Conservation (phyloP, 2,888 invertebrate genomes). For the Norana najaformis region DNA sequence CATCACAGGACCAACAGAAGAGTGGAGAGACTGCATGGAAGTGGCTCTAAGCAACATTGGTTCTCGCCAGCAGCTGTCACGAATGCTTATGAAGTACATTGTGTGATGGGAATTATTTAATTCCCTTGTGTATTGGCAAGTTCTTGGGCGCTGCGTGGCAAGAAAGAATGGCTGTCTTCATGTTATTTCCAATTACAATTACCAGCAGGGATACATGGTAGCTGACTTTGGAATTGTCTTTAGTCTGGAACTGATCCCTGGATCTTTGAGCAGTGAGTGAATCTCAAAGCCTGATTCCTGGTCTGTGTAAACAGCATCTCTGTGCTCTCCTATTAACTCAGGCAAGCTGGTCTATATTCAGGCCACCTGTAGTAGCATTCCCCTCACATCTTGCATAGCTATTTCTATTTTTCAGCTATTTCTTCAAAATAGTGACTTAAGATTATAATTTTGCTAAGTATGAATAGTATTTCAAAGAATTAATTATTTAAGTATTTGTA, state of each 20-base stretch:
- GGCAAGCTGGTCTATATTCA: neutral
- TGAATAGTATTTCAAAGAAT: neutral
- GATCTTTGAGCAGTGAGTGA: neutral
- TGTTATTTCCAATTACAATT: neutral
- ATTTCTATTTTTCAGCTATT: neutral
- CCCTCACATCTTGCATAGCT: neutral
- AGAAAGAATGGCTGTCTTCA: neutral
- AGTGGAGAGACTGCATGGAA: slow-evolving; percentile 74
- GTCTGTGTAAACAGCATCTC: neutral
- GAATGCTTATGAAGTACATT: neutral
- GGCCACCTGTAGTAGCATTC: too few relatives aligned
- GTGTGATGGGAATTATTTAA: neutral
- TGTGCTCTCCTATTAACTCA: neutral
- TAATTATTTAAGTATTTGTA: neutral
- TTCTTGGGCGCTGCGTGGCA: too few relatives aligned
- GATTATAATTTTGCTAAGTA: too few relatives aligned
- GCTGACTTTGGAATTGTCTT: too few relatives aligned
- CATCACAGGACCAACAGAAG: slow-evolving; percentile 68
- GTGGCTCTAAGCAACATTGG: neutral
- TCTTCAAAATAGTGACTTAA: neutral
- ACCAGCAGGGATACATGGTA: neutral
- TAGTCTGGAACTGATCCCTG: neutral
- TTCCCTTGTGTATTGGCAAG: neutral
- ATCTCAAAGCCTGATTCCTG: neutral
- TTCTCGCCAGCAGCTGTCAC: slow-evolving; percentile 20